Base-by-base conservation (phyloP, 2,888 invertebrate species). In the Dorcus parallelipipedus region DNA sequence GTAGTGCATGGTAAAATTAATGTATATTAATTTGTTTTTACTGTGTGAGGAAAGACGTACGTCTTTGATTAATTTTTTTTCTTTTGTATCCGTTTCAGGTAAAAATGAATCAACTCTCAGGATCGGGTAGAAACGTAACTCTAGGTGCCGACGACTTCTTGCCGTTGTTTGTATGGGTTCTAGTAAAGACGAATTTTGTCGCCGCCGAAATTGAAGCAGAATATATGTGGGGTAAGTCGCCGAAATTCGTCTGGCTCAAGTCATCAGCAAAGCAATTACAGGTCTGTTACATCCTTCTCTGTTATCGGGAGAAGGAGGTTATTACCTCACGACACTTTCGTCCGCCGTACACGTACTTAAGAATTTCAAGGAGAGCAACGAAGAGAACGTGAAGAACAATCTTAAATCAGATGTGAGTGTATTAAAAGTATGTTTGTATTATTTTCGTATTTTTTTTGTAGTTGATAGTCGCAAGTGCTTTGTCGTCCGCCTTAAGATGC, bases 131-230 rank as follows among this genome's bases (percentile, higher is more conserved):
- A 65, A 75, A 80, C 7, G 72, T 83, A 47, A 80, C 82, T 17
- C 78, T 93, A 9, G 91, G 92, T 6, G 92, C 93, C 9, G 93
- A 93, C 76, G 97, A 97, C 73, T 89, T 97, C 63, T 83, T 97
- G 55, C 95, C 96, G 0, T 86, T 96, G 56, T 85, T 97, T 50
- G 94, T 96, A 55, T 95, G 93, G 88, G 90, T 95, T 8, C 83
- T 97, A 65, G 93, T 95, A 1, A 90, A 93, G 62, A 91, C 93
- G 67, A 91, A 92, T 39, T 87, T 95, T 69, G 90, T 96, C 6
- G 90, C 93, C 38, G 96, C 95, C 0, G 97, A 97, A 80, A 86
- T 97, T 57, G 97, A 97, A 76, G 95, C 95, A 0, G 95, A 96
- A 74, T 92, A 95, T 75, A 97, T 97, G 95, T 95, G 95, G 83